Percentiles rank a stretch among this genome's conserved stretches.
Evolutionary conservation across 2,888 invertebrate genomes (phyloP).

Genomic region (Volucella inanis): DNA sequence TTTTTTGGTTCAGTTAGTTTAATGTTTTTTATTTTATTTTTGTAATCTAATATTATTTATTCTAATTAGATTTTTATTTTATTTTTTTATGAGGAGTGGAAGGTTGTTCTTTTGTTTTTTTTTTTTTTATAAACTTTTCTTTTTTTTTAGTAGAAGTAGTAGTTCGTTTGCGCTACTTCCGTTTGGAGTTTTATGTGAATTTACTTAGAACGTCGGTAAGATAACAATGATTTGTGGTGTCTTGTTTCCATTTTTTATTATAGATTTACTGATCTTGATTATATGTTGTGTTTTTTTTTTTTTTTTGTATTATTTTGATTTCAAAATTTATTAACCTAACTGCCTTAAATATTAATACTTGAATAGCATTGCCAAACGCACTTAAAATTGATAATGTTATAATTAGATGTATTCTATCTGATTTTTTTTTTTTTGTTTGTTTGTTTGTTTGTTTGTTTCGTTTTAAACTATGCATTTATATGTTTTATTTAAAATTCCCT

Average conservation of each 20-base stretch:
- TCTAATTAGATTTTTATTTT: constrained; percentile 7
- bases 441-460: not conserved
- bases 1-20: constrained; percentile 62
- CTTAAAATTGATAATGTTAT: constrained; percentile 10
- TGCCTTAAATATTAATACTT: constrained; percentile 10
- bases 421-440: not conserved
- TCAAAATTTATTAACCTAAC: constrained; percentile 21
- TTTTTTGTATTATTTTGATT: not conserved
- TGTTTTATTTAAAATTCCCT: constrained; percentile 17
- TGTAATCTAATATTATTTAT: constrained; percentile 27
- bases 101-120: constrained; percentile 19
- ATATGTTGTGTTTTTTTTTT: not conserved
- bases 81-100: constrained; percentile 44
- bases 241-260: constrained; percentile 20
- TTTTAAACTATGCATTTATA: constrained; percentile 5
- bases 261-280: no score
- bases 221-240: constrained; percentile 27
- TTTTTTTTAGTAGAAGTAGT: constrained; percentile 1
- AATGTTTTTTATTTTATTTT: constrained; percentile 12
- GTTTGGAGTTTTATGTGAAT: constrained; percentile 12
- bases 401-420: not conserved
- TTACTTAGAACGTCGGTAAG: constrained; percentile 20
- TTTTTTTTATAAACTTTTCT: not conserved
- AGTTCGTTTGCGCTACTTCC: not conserved
- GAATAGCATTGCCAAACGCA: not conserved